Percentiles rank a stretch among this genome's conserved stretches.
Evolutionary conservation across 1,140 invertebrate species (phyloP).

Genomic region (Cherax destructor): DNA sequence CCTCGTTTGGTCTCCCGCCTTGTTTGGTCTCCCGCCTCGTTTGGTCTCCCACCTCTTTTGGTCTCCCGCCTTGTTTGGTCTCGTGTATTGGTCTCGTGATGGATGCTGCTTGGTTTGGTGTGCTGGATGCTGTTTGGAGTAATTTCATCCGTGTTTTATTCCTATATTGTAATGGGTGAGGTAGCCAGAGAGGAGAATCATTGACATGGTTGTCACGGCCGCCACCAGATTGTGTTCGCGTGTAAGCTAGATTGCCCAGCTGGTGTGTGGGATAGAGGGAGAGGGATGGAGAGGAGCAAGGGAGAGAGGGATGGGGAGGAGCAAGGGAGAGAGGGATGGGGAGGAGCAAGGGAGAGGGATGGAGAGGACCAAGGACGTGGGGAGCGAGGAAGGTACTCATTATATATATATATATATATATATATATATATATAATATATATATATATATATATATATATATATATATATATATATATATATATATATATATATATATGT

Average conservation of each 20-base stretch:
- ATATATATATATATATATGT: too few species aligned
- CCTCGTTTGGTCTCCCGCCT: too few species aligned
- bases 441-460: too few species aligned
- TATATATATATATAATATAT: too few species aligned
- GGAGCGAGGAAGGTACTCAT: not conserved
- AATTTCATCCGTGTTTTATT: constrained; percentile 27
- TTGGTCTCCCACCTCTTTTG: too few species aligned
- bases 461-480: too few species aligned
- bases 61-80: too few species aligned
- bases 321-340: not conserved
- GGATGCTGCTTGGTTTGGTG: not conserved
- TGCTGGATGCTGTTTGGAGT: constrained; percentile 28
- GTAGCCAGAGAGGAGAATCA: not conserved
- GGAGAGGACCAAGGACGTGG: not conserved
- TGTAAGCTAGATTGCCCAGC: not conserved
- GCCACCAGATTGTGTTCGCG: not conserved
- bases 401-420: too few species aligned
- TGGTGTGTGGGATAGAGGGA: not conserved
- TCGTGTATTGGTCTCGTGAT: too few species aligned
- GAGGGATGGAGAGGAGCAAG: not conserved
- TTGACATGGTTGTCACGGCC: not conserved
- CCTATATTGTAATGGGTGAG: not conserved
- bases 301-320: not conserved
- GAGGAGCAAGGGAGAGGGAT: not conserved
- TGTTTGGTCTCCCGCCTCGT: too few species aligned